These are phyloP conservation scores for Leuciscus idus DNA, from an alignment of 2,113 vertebrate species.

Conservation along the genomic window DNA sequence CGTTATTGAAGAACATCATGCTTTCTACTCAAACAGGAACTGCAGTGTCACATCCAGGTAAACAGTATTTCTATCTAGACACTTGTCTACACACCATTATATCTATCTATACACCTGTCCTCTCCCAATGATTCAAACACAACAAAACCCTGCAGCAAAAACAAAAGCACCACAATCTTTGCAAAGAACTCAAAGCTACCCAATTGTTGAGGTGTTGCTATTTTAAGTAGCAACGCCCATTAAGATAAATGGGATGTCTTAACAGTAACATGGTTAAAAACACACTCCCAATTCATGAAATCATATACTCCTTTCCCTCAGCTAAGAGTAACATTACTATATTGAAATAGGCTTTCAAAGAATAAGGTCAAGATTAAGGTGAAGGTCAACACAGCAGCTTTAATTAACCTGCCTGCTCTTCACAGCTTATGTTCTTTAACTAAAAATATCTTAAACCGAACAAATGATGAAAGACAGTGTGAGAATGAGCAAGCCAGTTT, in stretches of 20 bases:
- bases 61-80: background rate
- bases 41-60: constrained; percentile 78
- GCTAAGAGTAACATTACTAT: background rate
- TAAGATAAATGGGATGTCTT: background rate
- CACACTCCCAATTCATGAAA: background rate
- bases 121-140: background rate
- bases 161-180: background rate
- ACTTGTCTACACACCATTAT: too few relatives aligned
- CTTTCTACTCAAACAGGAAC: constrained; percentile 64
- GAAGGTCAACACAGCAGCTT: constrained; percentile 19
- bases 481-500: background rate
- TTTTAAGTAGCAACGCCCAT: background rate
- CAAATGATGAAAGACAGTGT: constrained; percentile 28
- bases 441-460: constrained; percentile 15
- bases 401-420: constrained; percentile 6
- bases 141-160: too few relatives aligned
- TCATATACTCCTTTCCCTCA: background rate
- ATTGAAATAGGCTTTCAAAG: background rate
- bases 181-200: background rate
- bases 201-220: background rate
- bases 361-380: background rate
- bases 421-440: background rate
- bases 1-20: constrained; percentile 79
- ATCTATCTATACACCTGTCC: background rate
- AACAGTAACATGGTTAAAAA: constrained; percentile 24